Evolutionary conservation across 2,113 vertebrate species (phyloP), one percentile per base, ranked within the genome.

Genomic region (Malurus alboscapulatus): DNA sequence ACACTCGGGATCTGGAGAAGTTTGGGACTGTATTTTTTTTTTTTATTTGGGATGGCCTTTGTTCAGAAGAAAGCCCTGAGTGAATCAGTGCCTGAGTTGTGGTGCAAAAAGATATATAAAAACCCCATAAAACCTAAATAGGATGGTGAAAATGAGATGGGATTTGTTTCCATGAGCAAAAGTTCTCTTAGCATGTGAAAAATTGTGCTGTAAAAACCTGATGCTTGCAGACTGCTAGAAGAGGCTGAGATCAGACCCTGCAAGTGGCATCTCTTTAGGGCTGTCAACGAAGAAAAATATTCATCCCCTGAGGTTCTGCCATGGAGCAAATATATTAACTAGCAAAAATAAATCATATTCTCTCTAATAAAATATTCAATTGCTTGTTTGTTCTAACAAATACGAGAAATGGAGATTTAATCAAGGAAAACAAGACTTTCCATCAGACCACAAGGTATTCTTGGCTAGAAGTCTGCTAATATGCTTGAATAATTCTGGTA

Each of bases 381-480:
- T 82, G 61, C 92, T 92, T 91, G 42, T 87, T 92, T 96, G 65
- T 92, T 78, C 83, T 59, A 73, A 69, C 55, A 73, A 90, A 84
- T 47, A 44, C 1, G 47, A 61, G 82, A 87, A 91, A 92, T 81
- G 59, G 69, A 89, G 48, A 55, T 92, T 95, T 94, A 94, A 93
- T 92, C 68, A 91, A 93, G 76, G 85, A 92, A 95, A 94, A 93
- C 72, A 91, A 81, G 82, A 69, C 48, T 91, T 91, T 27, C 25
- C 51, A 90, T 74, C 82, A 93, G 90, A 88, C 68, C 93, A 80
- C 79, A 78, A 94, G 72, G 53, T 92, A 90, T 94, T 95, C 79
- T 74, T 93, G 82, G 75, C 68, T 86, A 53, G 53, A 72, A 77
- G 21, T 80, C 84, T 94, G 75, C 90, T 91, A 92, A 90, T 91